These are phyloP conservation scores for Serripes groenlandicus DNA, from an alignment of 2,888 invertebrate species.

Conservation along the genomic window DNA sequence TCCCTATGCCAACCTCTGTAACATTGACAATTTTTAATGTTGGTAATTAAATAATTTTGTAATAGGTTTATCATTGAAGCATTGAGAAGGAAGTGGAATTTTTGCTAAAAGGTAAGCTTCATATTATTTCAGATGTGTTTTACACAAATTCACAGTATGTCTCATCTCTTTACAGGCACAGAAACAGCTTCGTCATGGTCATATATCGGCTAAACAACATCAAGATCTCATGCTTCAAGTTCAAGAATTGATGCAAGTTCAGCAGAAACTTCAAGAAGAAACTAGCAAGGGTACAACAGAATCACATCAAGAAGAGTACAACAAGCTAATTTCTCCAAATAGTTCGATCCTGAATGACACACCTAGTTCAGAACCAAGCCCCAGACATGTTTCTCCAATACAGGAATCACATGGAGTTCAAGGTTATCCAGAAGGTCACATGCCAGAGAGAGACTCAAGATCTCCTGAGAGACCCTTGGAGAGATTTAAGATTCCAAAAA, in stretches of 20 bases:
- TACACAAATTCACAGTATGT: background rate
- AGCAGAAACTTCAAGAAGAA: slow-evolving; percentile 54
- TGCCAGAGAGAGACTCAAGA: slow-evolving; percentile 19
- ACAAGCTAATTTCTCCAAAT: background rate
- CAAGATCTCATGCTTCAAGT: slow-evolving; percentile 82
- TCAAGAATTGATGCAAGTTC: slow-evolving; percentile 65
- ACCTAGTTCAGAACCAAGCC: background rate
- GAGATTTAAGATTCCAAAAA: slow-evolving; percentile 55
- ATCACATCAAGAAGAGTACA: background rate
- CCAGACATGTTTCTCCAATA: background rate
- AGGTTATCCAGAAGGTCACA: background rate
- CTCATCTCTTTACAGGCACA: slow-evolving; percentile 89
- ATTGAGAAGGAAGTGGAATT: too few species aligned
- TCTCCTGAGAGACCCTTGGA: slow-evolving; percentile 51
- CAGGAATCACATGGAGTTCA: slow-evolving; percentile 3
- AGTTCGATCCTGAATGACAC: background rate
- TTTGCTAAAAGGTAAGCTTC: background rate
- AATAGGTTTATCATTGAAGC: too few species aligned
- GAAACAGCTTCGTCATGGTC: slow-evolving; percentile 91
- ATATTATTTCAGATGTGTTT: background rate
- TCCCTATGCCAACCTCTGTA: too few species aligned
- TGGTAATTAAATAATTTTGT: too few species aligned
- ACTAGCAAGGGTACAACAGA: background rate
- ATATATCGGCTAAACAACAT: slow-evolving; percentile 81
- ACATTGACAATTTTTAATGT: too few species aligned